Percentiles rank a stretch among this genome's conserved stretches.
Conservation (phyloP, 1,140 invertebrate genomes). For the Lasaia peninsularis region DNA sequence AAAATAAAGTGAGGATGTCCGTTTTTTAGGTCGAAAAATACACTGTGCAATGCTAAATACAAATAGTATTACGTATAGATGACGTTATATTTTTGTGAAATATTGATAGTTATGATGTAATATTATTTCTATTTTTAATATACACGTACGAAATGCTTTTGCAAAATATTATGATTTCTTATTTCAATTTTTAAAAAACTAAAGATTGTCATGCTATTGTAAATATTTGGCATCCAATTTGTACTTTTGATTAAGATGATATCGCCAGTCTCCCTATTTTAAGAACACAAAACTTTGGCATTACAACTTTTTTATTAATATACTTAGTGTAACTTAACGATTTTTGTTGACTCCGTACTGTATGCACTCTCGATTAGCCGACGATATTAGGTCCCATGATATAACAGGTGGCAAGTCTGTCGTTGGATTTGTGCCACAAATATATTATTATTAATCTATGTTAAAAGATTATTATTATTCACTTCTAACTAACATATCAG, state of each 20-base stretch:
- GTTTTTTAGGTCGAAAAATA: no score
- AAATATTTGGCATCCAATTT: slow-evolving; percentile 61
- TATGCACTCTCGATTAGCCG: no score
- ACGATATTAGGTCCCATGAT: no score
- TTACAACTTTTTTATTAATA: background rate
- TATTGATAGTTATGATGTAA: background rate
- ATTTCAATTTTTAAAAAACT: background rate
- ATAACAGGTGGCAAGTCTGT: no score
- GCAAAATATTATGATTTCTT: background rate
- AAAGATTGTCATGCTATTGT: background rate
- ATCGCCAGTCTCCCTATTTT: slow-evolving; percentile 19
- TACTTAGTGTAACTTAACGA: background rate
- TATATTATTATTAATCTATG: no score
- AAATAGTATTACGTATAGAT: no score
- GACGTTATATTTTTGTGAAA: no score
- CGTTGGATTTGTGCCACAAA: no score
- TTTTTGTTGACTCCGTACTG: background rate
- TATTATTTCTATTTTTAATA: background rate
- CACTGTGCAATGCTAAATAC: no score
- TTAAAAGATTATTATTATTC: no score
- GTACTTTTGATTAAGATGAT: slow-evolving; percentile 41
- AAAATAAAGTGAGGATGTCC: no score
- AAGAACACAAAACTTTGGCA: slow-evolving; percentile 44
- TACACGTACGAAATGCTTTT: background rate
- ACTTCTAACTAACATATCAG: no score